Evolutionary conservation across 2,797 vertebrate species (phyloP).

Genomic region (Gambusia yucatana): DNA sequence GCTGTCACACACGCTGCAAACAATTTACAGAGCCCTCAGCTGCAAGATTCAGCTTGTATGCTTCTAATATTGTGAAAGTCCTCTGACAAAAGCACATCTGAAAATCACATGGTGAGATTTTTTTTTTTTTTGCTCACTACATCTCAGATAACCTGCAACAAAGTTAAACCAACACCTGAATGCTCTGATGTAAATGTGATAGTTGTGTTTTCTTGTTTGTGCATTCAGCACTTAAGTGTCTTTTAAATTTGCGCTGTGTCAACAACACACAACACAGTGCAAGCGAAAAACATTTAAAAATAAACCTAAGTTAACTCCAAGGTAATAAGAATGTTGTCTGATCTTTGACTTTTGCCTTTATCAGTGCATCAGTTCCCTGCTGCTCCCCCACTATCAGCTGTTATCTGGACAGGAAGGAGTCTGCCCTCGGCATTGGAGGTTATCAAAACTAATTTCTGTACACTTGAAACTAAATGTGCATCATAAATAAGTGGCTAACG

Average conservation of each 20-base stretch:
- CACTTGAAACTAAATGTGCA: not conserved
- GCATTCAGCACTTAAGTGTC: not conserved
- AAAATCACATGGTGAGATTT: not conserved
- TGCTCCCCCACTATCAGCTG: conserved; percentile 29
- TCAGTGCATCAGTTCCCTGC: conserved; percentile 3
- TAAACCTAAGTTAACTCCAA: not conserved
- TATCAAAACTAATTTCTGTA: conserved; percentile 7
- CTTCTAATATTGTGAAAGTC: not conserved
- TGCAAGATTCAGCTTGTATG: conserved; percentile 12
- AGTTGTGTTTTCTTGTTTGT: not conserved
- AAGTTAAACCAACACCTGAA: not conserved
- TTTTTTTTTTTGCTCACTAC: not conserved
- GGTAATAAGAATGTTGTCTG: not conserved
- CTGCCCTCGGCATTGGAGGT: conserved; percentile 21
- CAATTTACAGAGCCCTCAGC: not conserved
- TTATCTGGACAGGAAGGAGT: conserved; percentile 34
- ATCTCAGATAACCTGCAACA: not conserved
- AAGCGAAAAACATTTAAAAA: not conserved
- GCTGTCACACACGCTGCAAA: not conserved
- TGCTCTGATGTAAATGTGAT: not conserved
- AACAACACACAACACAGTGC: not conserved
- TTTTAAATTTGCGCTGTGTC: too few species aligned
- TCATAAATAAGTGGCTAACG: not conserved
- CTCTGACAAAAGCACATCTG: not conserved
- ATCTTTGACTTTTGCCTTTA: not conserved